phyloP scores from a whole-genome alignment of 2,113 vertebrate species.

The Thalassoma bifasciatum region DNA sequence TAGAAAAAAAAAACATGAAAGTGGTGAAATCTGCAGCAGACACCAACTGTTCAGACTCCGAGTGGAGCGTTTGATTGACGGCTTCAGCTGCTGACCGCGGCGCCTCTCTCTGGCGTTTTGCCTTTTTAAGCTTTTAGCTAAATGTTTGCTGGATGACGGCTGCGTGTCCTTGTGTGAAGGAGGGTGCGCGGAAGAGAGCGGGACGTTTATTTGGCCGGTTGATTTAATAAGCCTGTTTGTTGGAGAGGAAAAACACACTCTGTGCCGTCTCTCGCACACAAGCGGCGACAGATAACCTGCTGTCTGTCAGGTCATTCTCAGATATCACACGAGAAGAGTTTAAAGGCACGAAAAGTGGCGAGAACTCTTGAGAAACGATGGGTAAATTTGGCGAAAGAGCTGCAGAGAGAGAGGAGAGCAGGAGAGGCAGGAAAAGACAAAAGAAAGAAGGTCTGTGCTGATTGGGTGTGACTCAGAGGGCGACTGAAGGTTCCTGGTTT shows the following conservation, averaged over 20 bases:
- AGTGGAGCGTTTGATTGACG: slow-evolving; percentile 25
- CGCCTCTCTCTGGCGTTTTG: slow-evolving; percentile 24
- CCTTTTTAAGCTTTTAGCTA: slow-evolving; percentile 34
- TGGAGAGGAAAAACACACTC: slow-evolving; percentile 26
- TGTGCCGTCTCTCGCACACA: no score
- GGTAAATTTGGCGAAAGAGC: not conserved
- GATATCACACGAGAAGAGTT: not conserved
- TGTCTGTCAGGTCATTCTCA: not conserved
- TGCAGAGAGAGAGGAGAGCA: not conserved
- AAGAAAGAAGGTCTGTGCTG: not conserved
- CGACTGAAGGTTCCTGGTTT: slow-evolving; percentile 39
- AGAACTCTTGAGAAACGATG: not conserved
- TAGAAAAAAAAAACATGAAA: slow-evolving; percentile 11
- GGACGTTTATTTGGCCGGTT: slow-evolving; percentile 30
- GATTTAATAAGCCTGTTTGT: slow-evolving; percentile 30
- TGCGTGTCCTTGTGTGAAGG: slow-evolving; percentile 39
- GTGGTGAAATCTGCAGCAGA: slow-evolving; percentile 22
- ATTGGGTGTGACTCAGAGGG: slow-evolving; percentile 42
- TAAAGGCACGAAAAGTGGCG: not conserved
- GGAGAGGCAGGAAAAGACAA: not conserved
- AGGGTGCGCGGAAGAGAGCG: slow-evolving; percentile 21
- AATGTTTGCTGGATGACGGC: slow-evolving; percentile 17
- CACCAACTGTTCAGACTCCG: slow-evolving; percentile 39
- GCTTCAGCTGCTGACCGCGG: not conserved
- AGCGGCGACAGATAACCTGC: slow-evolving; percentile 25